Base-by-base conservation (phyloP, 2,888 invertebrate genomes). In the Apodemia mormo region DNA sequence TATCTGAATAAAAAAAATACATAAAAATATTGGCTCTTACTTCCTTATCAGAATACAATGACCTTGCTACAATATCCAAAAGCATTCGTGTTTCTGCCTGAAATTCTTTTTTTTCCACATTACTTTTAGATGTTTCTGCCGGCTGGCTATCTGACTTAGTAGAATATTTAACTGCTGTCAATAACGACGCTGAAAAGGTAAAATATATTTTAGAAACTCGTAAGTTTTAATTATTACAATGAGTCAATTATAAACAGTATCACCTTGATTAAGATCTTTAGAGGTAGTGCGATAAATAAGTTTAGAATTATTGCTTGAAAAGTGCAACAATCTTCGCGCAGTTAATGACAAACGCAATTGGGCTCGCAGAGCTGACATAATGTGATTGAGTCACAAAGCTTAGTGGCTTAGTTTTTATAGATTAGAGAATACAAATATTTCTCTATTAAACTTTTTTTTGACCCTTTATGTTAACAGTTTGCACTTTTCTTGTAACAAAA, bases 31-130 rank as follows among this genome's bases (percentile, higher is more conserved):
- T 33, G 54, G 9, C 56, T 68, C 83, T 82, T 85, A 97, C 97
- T 94, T 99, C 99, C 89, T 98, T 99, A 80, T 99, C 99, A 0
- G 99, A 99, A 89, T 99, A 99, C 54, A 99, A 92, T 0, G 99
- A 99, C 82, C 98, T 96, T 0, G 99, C 99, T 0, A 99, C 99
- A 87, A 99, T 99, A 85, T 99, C 98, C 67, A 99, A 90, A 58
- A 99, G 87, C 96, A 98, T 98, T 73, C 97, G 94, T 0, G 99
- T 99, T 93, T 99, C 99, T 0, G 99, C 99, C 88, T 99, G 98
- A 85, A 99, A 99, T 85, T 99, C 98, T 89, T 96, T 96, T 82
- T 96, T 96, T 79, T 95, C 95, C 29, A 95, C 94, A 87, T 88
- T 92, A 82, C 94, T 94, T 85, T 92, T 94, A 72, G 90, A 82